A percentile compares a stretch with the other conserved stretches of the same genome.
phyloP scores from a whole-genome alignment of 2,797 vertebrate genomes.

The Rhinogobio ventralis region DNA sequence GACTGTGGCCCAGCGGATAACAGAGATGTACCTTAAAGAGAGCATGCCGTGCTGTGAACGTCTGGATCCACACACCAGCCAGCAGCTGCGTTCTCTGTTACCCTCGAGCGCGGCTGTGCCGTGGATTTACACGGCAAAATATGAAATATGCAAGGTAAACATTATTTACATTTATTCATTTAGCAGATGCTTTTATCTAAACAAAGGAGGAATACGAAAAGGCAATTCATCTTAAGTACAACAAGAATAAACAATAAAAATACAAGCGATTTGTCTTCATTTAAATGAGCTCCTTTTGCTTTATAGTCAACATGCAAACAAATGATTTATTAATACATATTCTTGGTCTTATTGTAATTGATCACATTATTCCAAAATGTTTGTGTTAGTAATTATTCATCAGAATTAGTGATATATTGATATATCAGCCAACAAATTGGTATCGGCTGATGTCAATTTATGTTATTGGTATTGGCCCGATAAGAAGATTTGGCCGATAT shows the following conservation, averaged over 20 bases:
- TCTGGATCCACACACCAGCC: constrained; percentile 18
- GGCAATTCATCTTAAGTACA: not conserved
- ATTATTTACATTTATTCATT: not conserved
- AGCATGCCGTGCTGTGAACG: not conserved
- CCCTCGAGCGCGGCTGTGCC: constrained; percentile 34
- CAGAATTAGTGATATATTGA: too few relatives aligned
- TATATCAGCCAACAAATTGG: too few relatives aligned
- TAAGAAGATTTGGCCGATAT: too few relatives aligned
- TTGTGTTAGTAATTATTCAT: not conserved
- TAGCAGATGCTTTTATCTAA: not conserved
- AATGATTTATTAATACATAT: not conserved
- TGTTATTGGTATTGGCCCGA: too few relatives aligned
- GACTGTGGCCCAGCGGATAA: constrained; percentile 4
- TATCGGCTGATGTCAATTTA: too few relatives aligned
- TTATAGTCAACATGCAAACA: not conserved
- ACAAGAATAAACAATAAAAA: too few relatives aligned
- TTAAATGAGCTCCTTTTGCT: not conserved
- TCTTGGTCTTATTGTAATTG: not conserved
- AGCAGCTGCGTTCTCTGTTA: constrained; percentile 22
- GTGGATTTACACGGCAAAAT: constrained; percentile 28
- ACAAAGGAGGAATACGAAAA: not conserved
- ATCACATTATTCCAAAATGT: not conserved
- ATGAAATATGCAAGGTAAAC: constrained; percentile 47
- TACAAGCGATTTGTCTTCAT: not conserved
- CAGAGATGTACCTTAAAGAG: constrained; percentile 17